Evolutionary conservation across 2,888 invertebrate genomes (phyloP).

Genomic region (Colostygia pectinataria): DNA sequence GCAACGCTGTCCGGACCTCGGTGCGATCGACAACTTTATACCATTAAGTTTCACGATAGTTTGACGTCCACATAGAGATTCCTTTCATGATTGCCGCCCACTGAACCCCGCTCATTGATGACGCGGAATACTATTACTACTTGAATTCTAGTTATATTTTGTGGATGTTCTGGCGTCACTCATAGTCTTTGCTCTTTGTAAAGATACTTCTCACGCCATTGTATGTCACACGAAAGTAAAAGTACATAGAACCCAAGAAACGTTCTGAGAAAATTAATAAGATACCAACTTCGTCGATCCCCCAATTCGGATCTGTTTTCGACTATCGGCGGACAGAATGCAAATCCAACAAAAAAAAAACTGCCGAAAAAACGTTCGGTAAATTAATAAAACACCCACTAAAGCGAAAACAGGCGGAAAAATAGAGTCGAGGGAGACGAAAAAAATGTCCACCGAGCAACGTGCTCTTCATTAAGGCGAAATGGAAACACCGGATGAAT

Average conservation of each 20-base stretch:
- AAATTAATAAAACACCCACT: conserved; percentile 80
- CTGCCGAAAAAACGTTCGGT: conserved; percentile 46
- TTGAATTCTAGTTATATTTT: background rate
- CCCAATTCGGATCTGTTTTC: conserved; percentile 56
- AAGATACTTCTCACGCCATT: too few relatives aligned
- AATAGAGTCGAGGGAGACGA: conserved; percentile 64
- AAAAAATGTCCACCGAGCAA: conserved; percentile 66
- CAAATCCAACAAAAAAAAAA: conserved; percentile 41
- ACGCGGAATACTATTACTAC: conserved; percentile 11
- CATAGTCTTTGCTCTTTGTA: too few relatives aligned
- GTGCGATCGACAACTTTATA: conserved; percentile 59
- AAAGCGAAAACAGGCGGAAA: conserved; percentile 78
- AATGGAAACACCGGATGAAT: conserved; percentile 79
- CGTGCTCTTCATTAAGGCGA: conserved; percentile 77
- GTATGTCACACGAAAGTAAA: too few relatives aligned
- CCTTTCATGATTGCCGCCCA: conserved; percentile 21
- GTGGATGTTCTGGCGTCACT: background rate
- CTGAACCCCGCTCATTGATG: conserved; percentile 21
- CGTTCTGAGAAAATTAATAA: conserved; percentile 18
- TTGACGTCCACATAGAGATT: conserved; percentile 24
- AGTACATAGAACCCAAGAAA: background rate
- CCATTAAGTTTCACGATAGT: conserved; percentile 37
- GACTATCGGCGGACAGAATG: conserved; percentile 55
- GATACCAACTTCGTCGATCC: conserved; percentile 33
- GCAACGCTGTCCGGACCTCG: conserved; percentile 46